phyloP scores from a whole-genome alignment of 1,140 invertebrate species.

The Araneus ventricosus region DNA sequence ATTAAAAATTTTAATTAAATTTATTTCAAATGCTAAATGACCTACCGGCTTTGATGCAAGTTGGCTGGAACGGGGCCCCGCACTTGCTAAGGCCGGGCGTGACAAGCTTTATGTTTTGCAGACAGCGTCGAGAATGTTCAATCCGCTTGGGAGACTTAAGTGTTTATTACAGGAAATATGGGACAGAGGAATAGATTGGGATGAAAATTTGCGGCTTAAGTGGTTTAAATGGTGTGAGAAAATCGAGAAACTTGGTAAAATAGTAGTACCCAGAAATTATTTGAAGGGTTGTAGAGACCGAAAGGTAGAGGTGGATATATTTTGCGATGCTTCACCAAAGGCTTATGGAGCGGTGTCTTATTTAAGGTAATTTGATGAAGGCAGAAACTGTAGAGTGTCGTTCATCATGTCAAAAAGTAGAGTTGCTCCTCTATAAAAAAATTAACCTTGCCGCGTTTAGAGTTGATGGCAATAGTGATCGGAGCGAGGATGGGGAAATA shows the following conservation, averaged over 20 bases:
- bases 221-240: background rate
- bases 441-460: background rate
- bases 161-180: background rate
- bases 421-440: background rate
- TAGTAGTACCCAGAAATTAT: background rate
- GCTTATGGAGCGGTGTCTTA: background rate
- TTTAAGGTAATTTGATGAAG: background rate
- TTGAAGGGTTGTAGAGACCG: background rate
- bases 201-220: constrained; percentile 15
- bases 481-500: background rate
- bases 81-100: too few relatives aligned
- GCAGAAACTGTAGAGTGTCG: background rate
- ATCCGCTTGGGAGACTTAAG: background rate
- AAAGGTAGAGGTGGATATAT: background rate
- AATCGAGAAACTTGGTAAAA: background rate
- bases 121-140: background rate
- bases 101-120: background rate
- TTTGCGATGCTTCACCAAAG: background rate
- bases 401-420: constrained; percentile 7
- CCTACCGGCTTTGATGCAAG: too few relatives aligned
- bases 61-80: too few relatives aligned
- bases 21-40: too few relatives aligned
- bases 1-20: too few relatives aligned
- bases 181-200: background rate
- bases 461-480: background rate